Base-by-base conservation (phyloP, 2,113 vertebrate species). In the Psephotus haematonotus region DNA sequence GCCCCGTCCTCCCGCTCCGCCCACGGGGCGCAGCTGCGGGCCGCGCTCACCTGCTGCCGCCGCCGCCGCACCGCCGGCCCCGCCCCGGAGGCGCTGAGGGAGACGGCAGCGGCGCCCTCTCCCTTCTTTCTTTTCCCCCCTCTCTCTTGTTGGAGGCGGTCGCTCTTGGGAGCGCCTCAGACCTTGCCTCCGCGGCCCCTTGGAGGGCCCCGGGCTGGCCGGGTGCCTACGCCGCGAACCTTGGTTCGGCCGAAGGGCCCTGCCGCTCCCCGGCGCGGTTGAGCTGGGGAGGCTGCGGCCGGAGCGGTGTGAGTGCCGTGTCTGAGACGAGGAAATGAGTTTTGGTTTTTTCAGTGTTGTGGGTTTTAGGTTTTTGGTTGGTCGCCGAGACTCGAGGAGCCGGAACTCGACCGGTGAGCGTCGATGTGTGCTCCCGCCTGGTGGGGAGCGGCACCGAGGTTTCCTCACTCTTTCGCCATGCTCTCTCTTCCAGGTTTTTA, bases 371-470 rank as follows among this genome's bases (percentile, higher is more conserved):
- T 16, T 49, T 25, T 4, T 37, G 19, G 7, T 24, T 27, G 29
- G 11, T 71, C 3, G 0, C 9, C 0, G 3, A 15, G 27, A 10
- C 2, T 4, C 0, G 0, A 64, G 33, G 47, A 17, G 76, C 33
- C 0, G 2, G 28, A 39, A 67, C 14, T 53, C 0, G 5, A 28
- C 4, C 0, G 1, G 9, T 2, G n/a, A 35, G 46, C 0, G 1
- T 76, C 7, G 1, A 10, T 8, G 39, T 0, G 17, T 35, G 63
- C 22, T 53, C 18, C 31, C 49, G 20, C 18, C 25, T 1, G 1
- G 19, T 0, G 4, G 1, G 9, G 49, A 80, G 14, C 4, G 1
- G 41, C 17, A 1, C 50, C 52, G 2, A 0, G 14, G 17, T 65
- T 81, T 70, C 11, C 49, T 86, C 31, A 15, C 14, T 2, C 12